Conservation (phyloP, 2,797 vertebrate genomes). For the Australoheros facetus region DNA sequence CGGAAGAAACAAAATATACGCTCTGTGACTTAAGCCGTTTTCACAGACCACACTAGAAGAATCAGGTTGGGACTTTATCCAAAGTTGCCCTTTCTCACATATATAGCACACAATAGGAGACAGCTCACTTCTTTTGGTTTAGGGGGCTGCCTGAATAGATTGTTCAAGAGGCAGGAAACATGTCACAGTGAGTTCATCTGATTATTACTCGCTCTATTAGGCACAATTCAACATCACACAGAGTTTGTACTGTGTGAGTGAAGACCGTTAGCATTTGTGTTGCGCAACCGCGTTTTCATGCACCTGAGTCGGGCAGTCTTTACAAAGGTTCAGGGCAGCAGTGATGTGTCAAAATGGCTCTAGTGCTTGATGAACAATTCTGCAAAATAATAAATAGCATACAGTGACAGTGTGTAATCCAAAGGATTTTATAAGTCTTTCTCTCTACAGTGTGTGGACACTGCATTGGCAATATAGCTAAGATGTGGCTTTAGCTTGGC, state of each 20-base stretch:
- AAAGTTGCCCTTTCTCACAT: background rate
- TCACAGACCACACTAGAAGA: background rate
- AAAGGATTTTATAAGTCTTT: background rate
- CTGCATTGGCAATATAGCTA: background rate
- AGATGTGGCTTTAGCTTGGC: background rate
- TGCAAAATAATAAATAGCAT: background rate
- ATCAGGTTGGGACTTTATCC: background rate
- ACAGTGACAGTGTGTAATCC: conserved; percentile 3
- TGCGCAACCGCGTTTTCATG: background rate
- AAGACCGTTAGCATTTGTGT: background rate
- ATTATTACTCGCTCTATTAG: background rate
- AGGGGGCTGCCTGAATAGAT: background rate
- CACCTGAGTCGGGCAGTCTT: background rate
- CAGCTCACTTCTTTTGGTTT: background rate
- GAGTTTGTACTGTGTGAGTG: background rate
- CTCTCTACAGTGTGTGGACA: background rate
- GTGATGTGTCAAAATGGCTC: background rate
- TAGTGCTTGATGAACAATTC: background rate
- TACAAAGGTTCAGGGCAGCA: background rate
- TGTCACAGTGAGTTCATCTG: background rate
- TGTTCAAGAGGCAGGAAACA: background rate
- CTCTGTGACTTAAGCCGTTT: background rate
- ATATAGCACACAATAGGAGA: background rate
- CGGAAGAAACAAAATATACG: background rate
- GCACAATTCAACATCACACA: background rate